Evolutionary conservation across 2,888 invertebrate genomes (phyloP).

Genomic region (Ophion ventricosus): DNA sequence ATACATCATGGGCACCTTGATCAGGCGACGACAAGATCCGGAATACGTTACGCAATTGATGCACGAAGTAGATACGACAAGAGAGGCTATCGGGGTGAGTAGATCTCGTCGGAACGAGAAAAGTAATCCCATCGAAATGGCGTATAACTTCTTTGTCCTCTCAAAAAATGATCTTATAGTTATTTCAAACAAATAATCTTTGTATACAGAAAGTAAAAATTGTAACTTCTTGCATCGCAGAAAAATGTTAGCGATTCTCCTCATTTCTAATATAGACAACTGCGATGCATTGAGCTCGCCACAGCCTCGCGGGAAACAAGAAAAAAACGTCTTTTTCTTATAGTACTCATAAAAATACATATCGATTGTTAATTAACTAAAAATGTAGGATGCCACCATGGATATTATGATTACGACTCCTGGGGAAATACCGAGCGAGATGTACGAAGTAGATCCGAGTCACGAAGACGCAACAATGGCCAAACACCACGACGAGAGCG

Average conservation of each 20-base stretch:
- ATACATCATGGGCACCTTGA: constrained; percentile 56
- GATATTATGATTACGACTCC: constrained; percentile 75
- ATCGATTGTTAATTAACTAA: background rate
- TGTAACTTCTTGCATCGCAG: background rate
- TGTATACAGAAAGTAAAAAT: background rate
- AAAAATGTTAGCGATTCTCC: background rate
- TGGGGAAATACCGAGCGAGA: constrained; percentile 73
- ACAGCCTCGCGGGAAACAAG: background rate
- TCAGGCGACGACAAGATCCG: constrained; percentile 50
- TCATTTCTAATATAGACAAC: background rate
- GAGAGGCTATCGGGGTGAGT: constrained; percentile 70
- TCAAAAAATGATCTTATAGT: background rate
- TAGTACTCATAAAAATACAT: background rate
- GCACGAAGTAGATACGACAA: constrained; percentile 72
- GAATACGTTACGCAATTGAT: constrained; percentile 71
- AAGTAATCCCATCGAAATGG: background rate
- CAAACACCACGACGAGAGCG: constrained; percentile 14
- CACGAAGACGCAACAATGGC: constrained; percentile 13
- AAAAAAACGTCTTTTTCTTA: background rate
- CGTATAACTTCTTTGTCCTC: background rate
- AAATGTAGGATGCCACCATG: constrained; percentile 71
- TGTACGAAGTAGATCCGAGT: constrained; percentile 72
- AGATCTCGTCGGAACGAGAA: background rate
- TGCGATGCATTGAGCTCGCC: background rate
- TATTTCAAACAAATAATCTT: background rate